Conservation (phyloP, 2,888 invertebrate species). For the Dynastes maya region DNA sequence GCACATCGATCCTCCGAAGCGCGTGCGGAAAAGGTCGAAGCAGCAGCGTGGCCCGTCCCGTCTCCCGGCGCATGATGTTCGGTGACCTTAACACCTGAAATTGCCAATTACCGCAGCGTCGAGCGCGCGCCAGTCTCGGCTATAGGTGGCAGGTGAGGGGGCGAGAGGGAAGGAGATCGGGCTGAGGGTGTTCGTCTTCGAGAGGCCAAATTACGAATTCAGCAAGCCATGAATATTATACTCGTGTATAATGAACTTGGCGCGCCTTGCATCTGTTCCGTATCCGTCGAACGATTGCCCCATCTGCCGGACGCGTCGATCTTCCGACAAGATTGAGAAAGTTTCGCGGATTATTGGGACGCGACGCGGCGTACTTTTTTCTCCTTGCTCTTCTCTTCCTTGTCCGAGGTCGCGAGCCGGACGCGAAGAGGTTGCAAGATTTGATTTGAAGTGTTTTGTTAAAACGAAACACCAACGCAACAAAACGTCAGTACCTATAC, state of each 20-base stretch:
- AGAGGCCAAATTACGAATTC: constrained; percentile 61
- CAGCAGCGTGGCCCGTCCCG: too few relatives aligned
- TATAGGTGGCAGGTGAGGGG: too few relatives aligned
- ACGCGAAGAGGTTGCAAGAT: too few relatives aligned
- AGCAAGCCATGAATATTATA: constrained; percentile 63
- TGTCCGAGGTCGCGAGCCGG: too few relatives aligned
- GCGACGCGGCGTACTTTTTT: not conserved
- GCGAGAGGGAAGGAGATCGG: constrained; percentile 34
- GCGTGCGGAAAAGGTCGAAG: too few relatives aligned
- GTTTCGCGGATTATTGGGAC: not conserved
- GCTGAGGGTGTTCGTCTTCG: constrained; percentile 48
- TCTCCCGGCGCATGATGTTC: not conserved
- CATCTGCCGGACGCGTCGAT: too few relatives aligned
- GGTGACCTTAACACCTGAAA: constrained; percentile 52
- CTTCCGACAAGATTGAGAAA: constrained; percentile 15
- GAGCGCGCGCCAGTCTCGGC: constrained; percentile 30
- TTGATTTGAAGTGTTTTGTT: too few relatives aligned
- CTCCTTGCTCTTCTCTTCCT: not conserved
- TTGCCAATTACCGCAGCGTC: constrained; percentile 60
- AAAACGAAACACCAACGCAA: too few relatives aligned
- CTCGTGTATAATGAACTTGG: constrained; percentile 59
- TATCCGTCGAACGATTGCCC: too few relatives aligned
- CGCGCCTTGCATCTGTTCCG: constrained; percentile 42
- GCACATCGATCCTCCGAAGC: too few relatives aligned
- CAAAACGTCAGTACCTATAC: too few relatives aligned